These are phyloP conservation scores for Heliconius ethilla DNA, from an alignment of 2,888 invertebrate species.

Conservation along the genomic window DNA sequence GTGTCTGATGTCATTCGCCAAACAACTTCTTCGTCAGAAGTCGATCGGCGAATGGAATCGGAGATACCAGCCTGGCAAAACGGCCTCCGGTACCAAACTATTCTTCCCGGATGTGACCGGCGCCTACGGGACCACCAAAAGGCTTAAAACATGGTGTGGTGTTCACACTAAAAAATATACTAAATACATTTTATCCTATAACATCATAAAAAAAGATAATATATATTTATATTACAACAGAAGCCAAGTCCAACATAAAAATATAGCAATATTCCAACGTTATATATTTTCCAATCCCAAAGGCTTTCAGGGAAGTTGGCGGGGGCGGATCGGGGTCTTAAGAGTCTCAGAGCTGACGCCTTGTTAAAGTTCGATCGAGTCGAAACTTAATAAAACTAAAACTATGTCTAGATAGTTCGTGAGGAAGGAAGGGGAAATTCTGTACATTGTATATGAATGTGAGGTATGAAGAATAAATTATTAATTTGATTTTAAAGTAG, in stretches of 20 bases:
- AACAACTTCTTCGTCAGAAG: too few relatives aligned
- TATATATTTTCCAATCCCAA: conserved; percentile 14
- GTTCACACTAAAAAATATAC: too few relatives aligned
- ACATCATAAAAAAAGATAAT: background rate
- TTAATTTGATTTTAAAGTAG: background rate
- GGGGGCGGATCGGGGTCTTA: background rate
- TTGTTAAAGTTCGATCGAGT: conserved; percentile 24
- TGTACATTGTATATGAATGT: background rate
- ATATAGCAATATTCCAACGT: conserved; percentile 1
- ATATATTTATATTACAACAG: background rate
- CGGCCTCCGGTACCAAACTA: too few relatives aligned
- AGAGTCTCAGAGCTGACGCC: background rate
- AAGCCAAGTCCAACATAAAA: background rate
- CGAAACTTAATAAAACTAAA: conserved; percentile 16
- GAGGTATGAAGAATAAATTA: background rate
- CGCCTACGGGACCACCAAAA: too few relatives aligned
- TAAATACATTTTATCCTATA: background rate
- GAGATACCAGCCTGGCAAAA: too few relatives aligned
- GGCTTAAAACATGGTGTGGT: too few relatives aligned
- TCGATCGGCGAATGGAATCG: too few relatives aligned
- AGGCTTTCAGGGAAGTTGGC: background rate
- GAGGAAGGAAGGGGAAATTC: background rate
- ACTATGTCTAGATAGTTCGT: background rate
- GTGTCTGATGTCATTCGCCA: too few relatives aligned
- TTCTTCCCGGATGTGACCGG: too few relatives aligned